Base-by-base conservation (phyloP, 2,888 invertebrate species). In the Anagyrus pseudococci region DNA sequence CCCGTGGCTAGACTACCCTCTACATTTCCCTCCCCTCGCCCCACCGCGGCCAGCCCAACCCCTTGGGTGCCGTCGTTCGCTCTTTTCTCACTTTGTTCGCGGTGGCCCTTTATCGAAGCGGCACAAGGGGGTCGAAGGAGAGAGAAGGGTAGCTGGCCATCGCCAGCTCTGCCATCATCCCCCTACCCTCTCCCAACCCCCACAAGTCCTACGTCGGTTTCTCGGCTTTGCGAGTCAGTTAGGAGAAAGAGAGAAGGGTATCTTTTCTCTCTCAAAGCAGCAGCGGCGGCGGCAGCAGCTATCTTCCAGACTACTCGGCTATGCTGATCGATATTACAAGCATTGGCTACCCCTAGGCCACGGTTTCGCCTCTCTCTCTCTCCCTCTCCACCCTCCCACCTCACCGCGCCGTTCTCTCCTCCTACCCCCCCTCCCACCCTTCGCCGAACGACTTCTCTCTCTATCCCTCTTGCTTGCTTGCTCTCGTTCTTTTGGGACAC, bases 271-370 rank as follows among this genome's bases (percentile, higher is more conserved):
- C 53, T 2, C 19, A 3, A 2, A 15, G 19, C 10, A 13, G n/a
- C n/a, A n/a, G n/a, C n/a, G n/a, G n/a, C n/a, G n/a, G n/a, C n/a
- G n/a, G n/a, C n/a, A n/a, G 13, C 15, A 53, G 58, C 55, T 47
- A 61, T 67, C 61, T 62, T 20, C 41, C 58, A 52, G 61, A 56
- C 56, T 50, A 26, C 56, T 52, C 55, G 48, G 59, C 61, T 58
- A 58, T 53, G 61, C 67, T 67, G 67, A 64, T 67, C 67, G 62
- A 67, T 67, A 67, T 64, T 64, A 67, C 67, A 58, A 58, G 61
- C 61, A 67, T 64, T 48, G 49, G 64, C 55, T 48, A 56, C 61
- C 67, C 66, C 55, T 56, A 40, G 20, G 25, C 43, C 26, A 37
- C 53, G 52, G 23, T 3, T 40, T n/a, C n/a, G n/a, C 22, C 53